Percentiles rank a stretch among this genome's conserved stretches.
These are phyloP conservation scores for Heloderma charlesbogerti DNA, from an alignment of 2,113 vertebrate species.

Conservation along the genomic window DNA sequence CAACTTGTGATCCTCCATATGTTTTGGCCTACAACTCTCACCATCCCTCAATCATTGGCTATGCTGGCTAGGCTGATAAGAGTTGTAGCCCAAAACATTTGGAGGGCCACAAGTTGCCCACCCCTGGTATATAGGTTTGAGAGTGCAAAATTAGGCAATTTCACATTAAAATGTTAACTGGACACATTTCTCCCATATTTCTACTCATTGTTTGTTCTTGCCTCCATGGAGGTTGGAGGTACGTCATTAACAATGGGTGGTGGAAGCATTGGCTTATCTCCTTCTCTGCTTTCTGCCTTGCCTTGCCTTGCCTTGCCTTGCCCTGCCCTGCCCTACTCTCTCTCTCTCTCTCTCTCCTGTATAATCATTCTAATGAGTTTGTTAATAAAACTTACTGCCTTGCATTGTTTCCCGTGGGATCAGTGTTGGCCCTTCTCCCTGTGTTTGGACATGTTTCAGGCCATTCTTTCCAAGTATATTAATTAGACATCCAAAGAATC, in stretches of 20 bases:
- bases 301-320: background rate
- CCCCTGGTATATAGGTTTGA: too few relatives aligned
- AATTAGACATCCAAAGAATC: background rate
- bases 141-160: too few relatives aligned
- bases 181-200: too few relatives aligned
- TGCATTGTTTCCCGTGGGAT: background rate
- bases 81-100: too few relatives aligned
- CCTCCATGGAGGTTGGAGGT: background rate
- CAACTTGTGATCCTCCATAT: too few relatives aligned
- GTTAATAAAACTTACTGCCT: background rate
- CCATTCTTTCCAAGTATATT: background rate
- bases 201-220: background rate
- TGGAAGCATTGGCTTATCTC: background rate
- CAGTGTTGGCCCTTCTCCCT: background rate
- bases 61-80: too few relatives aligned
- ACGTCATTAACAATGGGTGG: background rate
- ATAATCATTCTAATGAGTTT: background rate
- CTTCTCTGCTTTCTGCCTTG: background rate
- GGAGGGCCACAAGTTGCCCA: too few relatives aligned
- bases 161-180: too few relatives aligned
- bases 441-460: background rate
- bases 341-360: background rate
- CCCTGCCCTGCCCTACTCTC: too few relatives aligned
- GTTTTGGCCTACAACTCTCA: too few relatives aligned
- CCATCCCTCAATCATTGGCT: too few relatives aligned